Conservation (phyloP, 2,113 vertebrate species). For the Stomatorhinus ivindoensis region DNA sequence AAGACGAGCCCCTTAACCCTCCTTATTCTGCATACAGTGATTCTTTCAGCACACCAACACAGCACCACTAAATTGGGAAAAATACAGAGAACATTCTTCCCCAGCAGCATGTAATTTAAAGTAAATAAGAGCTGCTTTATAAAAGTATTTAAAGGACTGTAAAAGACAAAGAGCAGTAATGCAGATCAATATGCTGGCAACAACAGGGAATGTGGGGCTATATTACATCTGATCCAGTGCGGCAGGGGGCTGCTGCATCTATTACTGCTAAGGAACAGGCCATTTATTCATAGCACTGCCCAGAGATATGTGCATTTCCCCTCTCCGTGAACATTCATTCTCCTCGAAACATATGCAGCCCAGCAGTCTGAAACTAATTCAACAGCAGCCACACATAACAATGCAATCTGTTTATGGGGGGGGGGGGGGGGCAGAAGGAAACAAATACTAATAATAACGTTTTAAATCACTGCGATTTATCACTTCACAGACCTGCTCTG, state of each 20-base stretch:
- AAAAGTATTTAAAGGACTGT: background rate
- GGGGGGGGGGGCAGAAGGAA: background rate
- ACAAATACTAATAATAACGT: slow-evolving; percentile 13
- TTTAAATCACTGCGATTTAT: slow-evolving; percentile 13
- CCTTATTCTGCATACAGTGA: background rate
- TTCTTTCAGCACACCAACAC: background rate
- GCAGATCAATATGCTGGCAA: slow-evolving; percentile 4
- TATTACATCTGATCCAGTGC: background rate
- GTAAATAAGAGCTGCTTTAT: background rate
- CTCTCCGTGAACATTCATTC: slow-evolving; percentile 13
- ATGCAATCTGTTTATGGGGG: slow-evolving; percentile 14
- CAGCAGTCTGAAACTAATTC: slow-evolving; percentile 18
- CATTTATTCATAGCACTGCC: slow-evolving; percentile 16
- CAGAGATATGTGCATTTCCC: slow-evolving; percentile 24
- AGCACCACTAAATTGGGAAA: background rate
- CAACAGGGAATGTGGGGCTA: background rate
- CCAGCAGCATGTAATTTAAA: background rate
- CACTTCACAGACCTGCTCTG: background rate
- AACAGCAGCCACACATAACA: slow-evolving; percentile 15
- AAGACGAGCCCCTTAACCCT: background rate
- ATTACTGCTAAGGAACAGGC: slow-evolving; percentile 11
- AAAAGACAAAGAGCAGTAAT: background rate
- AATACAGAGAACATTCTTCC: background rate
- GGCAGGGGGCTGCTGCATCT: background rate
- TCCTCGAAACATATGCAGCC: slow-evolving; percentile 11